A percentile compares a stretch with the other conserved stretches of the same genome.
Conservation (phyloP, 2,797 vertebrate genomes). For the Taenioides sp. region DNA sequence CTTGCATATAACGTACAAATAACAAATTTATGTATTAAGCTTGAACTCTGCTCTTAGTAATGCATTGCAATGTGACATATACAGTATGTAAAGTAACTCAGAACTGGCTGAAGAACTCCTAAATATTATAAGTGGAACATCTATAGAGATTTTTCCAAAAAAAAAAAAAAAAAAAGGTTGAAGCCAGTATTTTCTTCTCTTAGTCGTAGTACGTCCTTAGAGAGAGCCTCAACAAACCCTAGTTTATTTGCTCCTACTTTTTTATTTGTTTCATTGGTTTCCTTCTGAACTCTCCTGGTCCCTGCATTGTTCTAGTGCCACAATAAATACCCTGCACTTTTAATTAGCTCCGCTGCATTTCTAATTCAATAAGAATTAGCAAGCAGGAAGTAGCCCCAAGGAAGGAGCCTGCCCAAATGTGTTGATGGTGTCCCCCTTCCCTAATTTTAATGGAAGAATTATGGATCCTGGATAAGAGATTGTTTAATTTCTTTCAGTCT, state of each 20-base stretch:
- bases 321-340: slow-evolving; percentile 63
- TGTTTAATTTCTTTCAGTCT: neutral
- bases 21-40: no score
- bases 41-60: no score
- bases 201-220: neutral
- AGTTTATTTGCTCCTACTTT: slow-evolving; percentile 3
- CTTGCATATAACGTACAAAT: no score
- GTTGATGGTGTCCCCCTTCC: slow-evolving; percentile 52
- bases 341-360: slow-evolving; percentile 66
- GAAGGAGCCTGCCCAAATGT: slow-evolving; percentile 57
- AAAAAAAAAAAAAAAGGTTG: neutral
- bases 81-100: no score
- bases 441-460: neutral
- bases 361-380: slow-evolving; percentile 76
- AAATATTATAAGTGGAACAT: neutral
- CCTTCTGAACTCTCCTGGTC: slow-evolving; percentile 17
- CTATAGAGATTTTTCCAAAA: no score
- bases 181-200: neutral
- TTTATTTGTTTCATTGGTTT: slow-evolving; percentile 1
- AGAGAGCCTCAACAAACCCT: neutral
- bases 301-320: slow-evolving; percentile 36
- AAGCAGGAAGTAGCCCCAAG: slow-evolving; percentile 60
- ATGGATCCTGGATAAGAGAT: neutral
- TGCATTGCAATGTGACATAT: no score
- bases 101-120: neutral